Base-by-base conservation (phyloP, 1,140 invertebrate species). In the Brachionus paranguensis region DNA sequence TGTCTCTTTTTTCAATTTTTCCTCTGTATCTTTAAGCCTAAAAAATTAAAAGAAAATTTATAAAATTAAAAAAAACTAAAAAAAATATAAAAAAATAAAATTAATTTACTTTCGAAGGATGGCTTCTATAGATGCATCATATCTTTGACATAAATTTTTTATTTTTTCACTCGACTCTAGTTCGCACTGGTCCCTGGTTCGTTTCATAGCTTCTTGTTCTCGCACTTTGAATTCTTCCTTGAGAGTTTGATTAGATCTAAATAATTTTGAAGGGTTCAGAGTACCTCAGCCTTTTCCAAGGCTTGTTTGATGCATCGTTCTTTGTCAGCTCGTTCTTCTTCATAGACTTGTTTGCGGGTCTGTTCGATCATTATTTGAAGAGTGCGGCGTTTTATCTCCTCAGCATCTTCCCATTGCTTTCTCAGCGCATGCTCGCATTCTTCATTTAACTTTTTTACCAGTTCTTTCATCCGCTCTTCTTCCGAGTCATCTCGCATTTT, bases 391-490 rank as follows among this genome's bases (percentile, higher is more conserved):
- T 88, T 87, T 14, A 86, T 64, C 41, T 85, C 78, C 65, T 88
- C 87, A 76, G 85, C 86, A 65, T 87, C 85, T 60, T 86, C 72
- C 86, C 86, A 87, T 84, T 89, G 88, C 37, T 85, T 45, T 17
- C 60, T 81, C 20, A 89, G 83, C 10, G 87, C 88, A 60, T 86
- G 85, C 85, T 88, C 86, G 78, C 87, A 87, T 79, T 89, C 87
- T 41, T 86, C 76, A n/a, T 86, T 84, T 43, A 88, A 72, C 84
- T 87, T 87, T 78, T 86, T 87, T 7, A 83, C 86, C n/a, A 88
- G 50, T 83, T 88, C 87, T 85, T 86, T 84, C 68, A 86, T 86
- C 60, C 88, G 85, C 78, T 89, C 87, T 78, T 87, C 86, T 84
- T 89, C 88, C 4, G 87, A 87, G 50, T 85, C 74, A 84, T 89